Conservation (phyloP, 1,140 invertebrate species). For the Pachyrhynchus sulphureomaculatus region DNA sequence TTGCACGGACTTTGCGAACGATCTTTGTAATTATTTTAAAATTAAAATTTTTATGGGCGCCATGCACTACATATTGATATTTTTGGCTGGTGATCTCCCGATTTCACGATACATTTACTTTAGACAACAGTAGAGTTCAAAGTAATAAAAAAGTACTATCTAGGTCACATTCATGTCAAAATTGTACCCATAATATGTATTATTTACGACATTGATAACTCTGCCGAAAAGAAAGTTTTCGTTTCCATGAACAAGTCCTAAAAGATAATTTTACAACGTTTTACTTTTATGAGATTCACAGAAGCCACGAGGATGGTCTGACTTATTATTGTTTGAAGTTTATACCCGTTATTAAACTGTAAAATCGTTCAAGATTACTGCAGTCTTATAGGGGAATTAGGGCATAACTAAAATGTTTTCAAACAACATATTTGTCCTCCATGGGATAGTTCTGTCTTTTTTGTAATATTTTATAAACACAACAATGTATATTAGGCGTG, state of each 20-base stretch:
- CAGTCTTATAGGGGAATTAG: not conserved
- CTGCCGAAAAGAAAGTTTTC: not conserved
- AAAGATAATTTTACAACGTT: constrained; percentile 6
- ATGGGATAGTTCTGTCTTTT: not conserved
- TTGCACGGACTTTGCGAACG: no score
- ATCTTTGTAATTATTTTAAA: no score
- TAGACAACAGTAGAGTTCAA: no score
- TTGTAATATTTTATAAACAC: no score
- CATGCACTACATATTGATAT: no score
- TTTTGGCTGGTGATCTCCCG: no score
- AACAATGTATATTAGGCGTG: not conserved
- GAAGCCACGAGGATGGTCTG: constrained; percentile 13
- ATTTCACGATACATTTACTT: no score
- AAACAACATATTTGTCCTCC: not conserved
- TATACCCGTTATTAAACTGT: constrained; percentile 1
- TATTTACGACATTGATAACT: not conserved
- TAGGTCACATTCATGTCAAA: no score
- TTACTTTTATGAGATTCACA: constrained; percentile 13
- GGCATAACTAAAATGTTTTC: constrained; percentile 11
- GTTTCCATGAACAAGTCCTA: not conserved
- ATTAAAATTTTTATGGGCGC: no score
- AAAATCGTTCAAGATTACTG: not conserved
- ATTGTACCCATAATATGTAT: no score
- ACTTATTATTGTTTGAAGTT: constrained; percentile 4
- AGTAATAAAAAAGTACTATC: no score